phyloP scores from a whole-genome alignment of 2,113 vertebrate species.

The Nannobrachium achirus region DNA sequence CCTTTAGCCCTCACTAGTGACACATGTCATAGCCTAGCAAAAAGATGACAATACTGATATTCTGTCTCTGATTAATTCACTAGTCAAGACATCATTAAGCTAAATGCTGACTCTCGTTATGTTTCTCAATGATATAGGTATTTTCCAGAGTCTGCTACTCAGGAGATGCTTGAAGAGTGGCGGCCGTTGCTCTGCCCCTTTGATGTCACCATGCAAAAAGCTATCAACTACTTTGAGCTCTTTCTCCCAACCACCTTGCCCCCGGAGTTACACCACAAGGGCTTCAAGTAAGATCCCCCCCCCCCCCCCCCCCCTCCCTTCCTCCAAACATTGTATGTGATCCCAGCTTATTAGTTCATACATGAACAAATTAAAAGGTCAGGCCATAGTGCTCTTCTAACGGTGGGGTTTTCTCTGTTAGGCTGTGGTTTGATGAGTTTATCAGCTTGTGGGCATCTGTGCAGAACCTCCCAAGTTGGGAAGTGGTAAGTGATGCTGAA shows the following conservation, averaged over 20 bases:
- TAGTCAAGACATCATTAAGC: too few species aligned
- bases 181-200: slow-evolving; percentile 96
- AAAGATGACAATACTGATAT: not conserved
- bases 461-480: slow-evolving; percentile 98
- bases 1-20: not conserved
- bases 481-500: slow-evolving; percentile 87
- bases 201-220: slow-evolving; percentile 98
- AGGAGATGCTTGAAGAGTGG: slow-evolving; percentile 97
- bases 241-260: slow-evolving; percentile 96
- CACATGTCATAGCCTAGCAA: not conserved
- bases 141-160: slow-evolving; percentile 89
- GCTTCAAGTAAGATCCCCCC: slow-evolving; percentile 87
- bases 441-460: slow-evolving; percentile 94
- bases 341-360: not conserved
- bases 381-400: not conserved
- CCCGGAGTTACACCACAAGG: slow-evolving; percentile 91
- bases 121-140: slow-evolving; percentile 79
- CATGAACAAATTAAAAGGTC: not conserved
- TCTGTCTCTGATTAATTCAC: too few species aligned
- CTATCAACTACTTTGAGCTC: slow-evolving; percentile 95
- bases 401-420: slow-evolving; percentile 60
- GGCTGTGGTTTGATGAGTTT: slow-evolving; percentile 97
- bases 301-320: not conserved
- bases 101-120: slow-evolving; percentile 5
- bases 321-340: too few species aligned